Conservation (phyloP, 2,113 vertebrate species). For the Ailuropoda melanoleuca region DNA sequence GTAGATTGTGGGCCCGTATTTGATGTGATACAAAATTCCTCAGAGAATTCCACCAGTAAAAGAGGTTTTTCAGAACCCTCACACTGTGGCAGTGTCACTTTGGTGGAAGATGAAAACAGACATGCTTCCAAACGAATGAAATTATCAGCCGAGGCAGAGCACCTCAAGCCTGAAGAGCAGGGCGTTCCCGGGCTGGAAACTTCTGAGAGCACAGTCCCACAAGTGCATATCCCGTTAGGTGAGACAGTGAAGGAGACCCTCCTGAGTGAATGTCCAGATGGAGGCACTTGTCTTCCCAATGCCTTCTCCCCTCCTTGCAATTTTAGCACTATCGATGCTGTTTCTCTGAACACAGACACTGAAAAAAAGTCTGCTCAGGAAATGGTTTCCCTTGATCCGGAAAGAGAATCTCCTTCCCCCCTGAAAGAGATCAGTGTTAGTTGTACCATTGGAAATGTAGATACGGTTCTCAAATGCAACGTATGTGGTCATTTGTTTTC, state of each 20-base stretch:
- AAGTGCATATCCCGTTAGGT: not conserved
- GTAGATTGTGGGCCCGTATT: not conserved
- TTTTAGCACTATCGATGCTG: conserved; percentile 82
- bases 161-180: not conserved
- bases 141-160: conserved; percentile 67
- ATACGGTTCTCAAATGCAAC: conserved; percentile 52
- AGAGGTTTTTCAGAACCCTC: conserved; percentile 64
- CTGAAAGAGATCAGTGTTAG: conserved; percentile 46
- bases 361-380: conserved; percentile 80
- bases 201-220: not conserved
- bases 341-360: conserved; percentile 85
- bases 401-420: conserved; percentile 32
- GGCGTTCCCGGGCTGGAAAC: not conserved
- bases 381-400: not conserved
- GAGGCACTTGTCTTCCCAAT: conserved; percentile 43
- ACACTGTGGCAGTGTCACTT: conserved; percentile 18
- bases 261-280: not conserved
- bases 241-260: not conserved
- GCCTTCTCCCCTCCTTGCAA: conserved; percentile 78
- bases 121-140: conserved; percentile 80
- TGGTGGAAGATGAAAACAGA: conserved; percentile 68
- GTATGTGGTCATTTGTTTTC: conserved; percentile 25
- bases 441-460: not conserved
- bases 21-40: conserved; percentile 66
- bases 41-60: conserved; percentile 71